Evolutionary conservation across 2,888 invertebrate species (phyloP), one percentile per base, ranked within the genome.

Genomic region (Gari tellinella): DNA sequence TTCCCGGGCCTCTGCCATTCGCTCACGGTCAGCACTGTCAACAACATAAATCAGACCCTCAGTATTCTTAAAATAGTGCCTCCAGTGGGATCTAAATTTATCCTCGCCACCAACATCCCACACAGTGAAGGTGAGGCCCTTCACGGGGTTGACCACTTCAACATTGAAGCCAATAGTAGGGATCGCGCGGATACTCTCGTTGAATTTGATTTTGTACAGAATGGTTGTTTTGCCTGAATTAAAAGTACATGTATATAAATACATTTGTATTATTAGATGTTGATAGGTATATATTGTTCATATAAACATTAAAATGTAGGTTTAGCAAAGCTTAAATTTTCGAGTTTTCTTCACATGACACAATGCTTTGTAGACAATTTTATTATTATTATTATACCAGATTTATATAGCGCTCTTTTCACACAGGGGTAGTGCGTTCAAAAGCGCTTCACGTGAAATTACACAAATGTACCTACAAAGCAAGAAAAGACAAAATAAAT

Each of bases 121-220:
- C 14, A 91, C 88, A 7, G 90, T 90, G 81, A 91, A 91, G 21
- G 74, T 76, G 21, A 91, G 64, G 4, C 89, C 88, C 69, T 88
- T 90, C 60, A 82, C 80, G 0, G 90, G 88, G 10, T 73, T 64
- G 0, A 92, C 89, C 0, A 90, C 90, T 80, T 92, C 92, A 31
- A 91, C 91, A 80, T 92, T 91, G 75, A 92, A 92, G 1, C 92
- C 92, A 43, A 92, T 90, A 2, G 92, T 92, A 2, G 91, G 91
- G 52, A 91, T 90, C 0, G 91, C 90, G 43, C 64, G 52, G 0
- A 91, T 88, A 43, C 73, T 86, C 68, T 91, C 90, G 64, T 90
- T 90, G 78, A 91, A 77, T 68, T 91, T 92, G 21, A 91, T 65
- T 73, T 91, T 91, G 82, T 91, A 91, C 49, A 91, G 65, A 23